A percentile compares a stretch with the other conserved stretches of the same genome.
These are phyloP conservation scores for Leuciscus idus DNA, from an alignment of 2,113 vertebrate genomes.

Conservation along the genomic window DNA sequence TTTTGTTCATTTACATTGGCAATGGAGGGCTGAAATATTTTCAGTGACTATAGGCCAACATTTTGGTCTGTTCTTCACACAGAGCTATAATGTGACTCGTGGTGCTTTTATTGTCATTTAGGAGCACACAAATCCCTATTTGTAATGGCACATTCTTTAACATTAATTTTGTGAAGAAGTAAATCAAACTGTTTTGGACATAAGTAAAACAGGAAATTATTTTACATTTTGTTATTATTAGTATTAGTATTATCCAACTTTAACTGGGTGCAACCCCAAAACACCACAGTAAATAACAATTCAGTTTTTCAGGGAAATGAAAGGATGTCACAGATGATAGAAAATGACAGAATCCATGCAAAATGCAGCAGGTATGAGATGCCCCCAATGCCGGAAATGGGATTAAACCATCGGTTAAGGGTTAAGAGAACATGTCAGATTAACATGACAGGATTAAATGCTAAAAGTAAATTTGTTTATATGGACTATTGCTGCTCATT, in stretches of 20 bases:
- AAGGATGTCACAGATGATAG: constrained; percentile 5
- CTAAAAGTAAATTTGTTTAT: constrained; percentile 24
- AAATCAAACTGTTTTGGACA: background rate
- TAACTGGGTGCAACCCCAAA: background rate
- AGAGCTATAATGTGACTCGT: background rate
- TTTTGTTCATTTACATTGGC: no score
- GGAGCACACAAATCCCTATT: background rate
- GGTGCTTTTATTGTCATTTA: background rate
- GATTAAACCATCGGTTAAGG: constrained; percentile 46
- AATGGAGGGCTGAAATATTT: no score
- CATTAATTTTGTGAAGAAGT: background rate
- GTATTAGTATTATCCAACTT: no score
- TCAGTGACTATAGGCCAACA: background rate
- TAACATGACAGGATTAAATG: constrained; percentile 45
- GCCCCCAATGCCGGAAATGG: constrained; percentile 12
- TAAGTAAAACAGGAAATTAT: background rate
- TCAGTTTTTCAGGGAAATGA: background rate
- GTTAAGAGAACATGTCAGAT: constrained; percentile 53
- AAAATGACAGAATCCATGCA: background rate
- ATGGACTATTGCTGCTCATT: background rate
- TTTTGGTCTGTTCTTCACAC: background rate
- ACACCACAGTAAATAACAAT: background rate
- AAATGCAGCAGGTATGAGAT: constrained; percentile 10
- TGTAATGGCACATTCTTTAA: background rate
- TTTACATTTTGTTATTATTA: background rate